Evolutionary conservation across 2,797 vertebrate species (phyloP), one percentile per base, ranked within the genome.

Genomic region (Cephalopachus bancanus): DNA sequence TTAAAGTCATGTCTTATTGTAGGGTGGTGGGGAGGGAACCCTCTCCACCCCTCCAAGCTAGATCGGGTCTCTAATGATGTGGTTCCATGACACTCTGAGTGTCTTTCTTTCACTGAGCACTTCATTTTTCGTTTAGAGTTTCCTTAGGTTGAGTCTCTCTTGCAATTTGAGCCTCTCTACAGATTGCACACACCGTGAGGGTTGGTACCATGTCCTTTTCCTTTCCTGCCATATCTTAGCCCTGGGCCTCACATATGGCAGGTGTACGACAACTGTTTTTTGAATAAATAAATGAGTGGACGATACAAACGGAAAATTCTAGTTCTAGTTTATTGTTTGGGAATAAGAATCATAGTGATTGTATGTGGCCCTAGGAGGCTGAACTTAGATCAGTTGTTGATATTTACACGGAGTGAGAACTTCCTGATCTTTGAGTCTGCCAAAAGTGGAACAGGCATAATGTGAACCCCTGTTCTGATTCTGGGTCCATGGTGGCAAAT

Each of bases 241-340:
- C 51, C 37, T 57, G 49, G 28, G 22, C n/a, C 24, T 81, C 37
- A n/a, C 14, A 17, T 30, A 11, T 10, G 19, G 33, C 9, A 72
- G 64, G 76, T 37, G 5, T 44, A 60, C 59, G 28, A 59, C 30
- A 81, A 78, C 69, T 95, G 33, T 76, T 94, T 78, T 90, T 85
- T 76, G 44, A 44, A 44, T 33, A 79, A 74, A 79, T 78, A 28
- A 80, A 59, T 87, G 53, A 62, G 72, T 62, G 19, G 55, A 64
- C 37, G 84, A 93, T 22, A 15, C 83, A 92, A 79, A 28, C n/a
- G 24, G 49, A 93, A 89, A 91, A 83, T 75, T 62, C 33, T 90
- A 55, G 12, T 83, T 86, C 28, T 57, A n/a, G 4, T 78, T 89
- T 71, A 44, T 44, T 44, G 44, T 72, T 96, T 74, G 57, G 81